Conservation (phyloP, 2,797 vertebrate species). For the Potorous gilbertii region DNA sequence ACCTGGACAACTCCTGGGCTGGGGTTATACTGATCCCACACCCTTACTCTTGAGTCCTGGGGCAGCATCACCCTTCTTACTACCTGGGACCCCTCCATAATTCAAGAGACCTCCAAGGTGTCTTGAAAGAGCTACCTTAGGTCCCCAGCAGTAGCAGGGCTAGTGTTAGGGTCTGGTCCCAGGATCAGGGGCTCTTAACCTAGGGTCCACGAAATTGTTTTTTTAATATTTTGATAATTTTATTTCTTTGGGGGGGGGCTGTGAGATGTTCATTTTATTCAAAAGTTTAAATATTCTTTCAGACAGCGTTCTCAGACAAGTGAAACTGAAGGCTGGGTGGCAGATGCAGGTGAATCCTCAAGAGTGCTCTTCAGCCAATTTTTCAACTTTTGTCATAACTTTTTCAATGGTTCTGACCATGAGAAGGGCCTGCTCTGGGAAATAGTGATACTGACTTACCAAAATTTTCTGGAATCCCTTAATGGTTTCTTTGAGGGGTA, state of each 20-base stretch:
- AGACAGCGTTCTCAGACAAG: no score
- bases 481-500: no score
- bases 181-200: not conserved
- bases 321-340: no score
- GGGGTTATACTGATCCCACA: not conserved
- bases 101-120: not conserved
- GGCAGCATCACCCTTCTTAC: not conserved
- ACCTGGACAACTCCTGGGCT: not conserved
- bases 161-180: accelerated
- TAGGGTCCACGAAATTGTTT: not conserved
- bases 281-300: no score
- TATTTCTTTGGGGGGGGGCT: not conserved
- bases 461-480: no score
- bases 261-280: no score
- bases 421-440: no score
- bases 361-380: no score
- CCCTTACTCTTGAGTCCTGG: not conserved
- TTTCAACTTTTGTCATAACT: no score
- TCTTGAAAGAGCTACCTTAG: not conserved
- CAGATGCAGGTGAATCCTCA: no score
- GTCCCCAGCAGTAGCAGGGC: not conserved
- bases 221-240: not conserved
- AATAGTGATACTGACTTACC: no score
- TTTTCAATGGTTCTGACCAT: no score
- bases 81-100: not conserved